Evolutionary conservation across 1,140 invertebrate species (phyloP), one percentile per base, ranked within the genome.

Genomic region (Papilio machaon): DNA sequence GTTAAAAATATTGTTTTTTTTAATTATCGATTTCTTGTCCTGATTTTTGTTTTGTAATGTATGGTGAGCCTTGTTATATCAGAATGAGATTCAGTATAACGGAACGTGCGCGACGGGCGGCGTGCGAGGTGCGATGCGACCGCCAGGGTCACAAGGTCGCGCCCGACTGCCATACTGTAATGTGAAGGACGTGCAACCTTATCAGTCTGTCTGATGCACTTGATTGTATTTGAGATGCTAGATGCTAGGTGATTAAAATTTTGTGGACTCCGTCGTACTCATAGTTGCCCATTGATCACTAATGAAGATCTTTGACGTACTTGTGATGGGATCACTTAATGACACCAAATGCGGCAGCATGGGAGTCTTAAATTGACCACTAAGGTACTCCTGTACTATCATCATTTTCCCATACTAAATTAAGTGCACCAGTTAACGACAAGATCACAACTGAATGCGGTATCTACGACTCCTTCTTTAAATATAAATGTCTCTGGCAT

Each of bases 141-240:
- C 54, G 54, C 8, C n/a, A 49, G 73, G 81, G 80, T 73, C 75
- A 82, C 83, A 84, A 84, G 83, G 83, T 80, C 83, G 83, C 19
- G 81, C n/a, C 81, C 80, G 67, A 35, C 70, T 79, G 79, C 46
- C 23, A 52, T n/a, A 76, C 19, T 58, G 54, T 19, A 58, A 49
- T 15, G 23, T 77, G 82, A 76, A 82, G 81, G 81, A 82, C 81
- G 76, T 23, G 43, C 19, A 79, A 67, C 38, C 38, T 6, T 13
- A 79, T 67, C 5, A 19, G 4, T 49, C 43, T 30, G 47, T 46
- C 17, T 46, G n/a, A 60, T 73, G 47, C 43, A 73, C 49, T 49
- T 8, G 15, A 3, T 67, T 47, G 4, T 47, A 35, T 15, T 52
- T 17, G 2, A 52, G 49, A 52, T 5, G 15, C 6, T 13, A 0